Conservation (phyloP, 2,797 vertebrate species). For the Tragopan temminckii region DNA sequence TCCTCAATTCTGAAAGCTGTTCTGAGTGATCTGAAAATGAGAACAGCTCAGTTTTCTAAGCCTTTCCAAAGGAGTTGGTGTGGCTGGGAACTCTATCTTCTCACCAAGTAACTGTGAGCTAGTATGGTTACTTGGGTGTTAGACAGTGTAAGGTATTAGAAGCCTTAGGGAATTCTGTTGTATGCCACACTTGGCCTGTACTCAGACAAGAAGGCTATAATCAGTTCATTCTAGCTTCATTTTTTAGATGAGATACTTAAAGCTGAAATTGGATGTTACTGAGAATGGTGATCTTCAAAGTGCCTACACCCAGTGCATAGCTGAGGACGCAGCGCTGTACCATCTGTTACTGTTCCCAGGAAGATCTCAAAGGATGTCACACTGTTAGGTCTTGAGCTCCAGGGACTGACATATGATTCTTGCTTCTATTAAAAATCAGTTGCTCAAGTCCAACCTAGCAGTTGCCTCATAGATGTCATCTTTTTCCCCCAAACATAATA, state of each 20-base stretch:
- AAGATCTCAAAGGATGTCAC: not conserved
- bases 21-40: not conserved
- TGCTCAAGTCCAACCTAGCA: conserved; percentile 3
- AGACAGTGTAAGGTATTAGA: not conserved
- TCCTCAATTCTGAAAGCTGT: not conserved
- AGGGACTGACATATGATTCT: not conserved
- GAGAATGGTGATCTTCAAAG: not conserved
- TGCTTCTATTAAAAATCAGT: not conserved
- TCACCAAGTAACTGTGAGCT: not conserved
- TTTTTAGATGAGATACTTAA: not conserved
- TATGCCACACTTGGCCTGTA: not conserved
- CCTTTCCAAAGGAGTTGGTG: not conserved
- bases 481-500: not conserved
- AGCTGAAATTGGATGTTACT: not conserved
- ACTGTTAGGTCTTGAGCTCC: not conserved
- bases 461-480: not conserved
- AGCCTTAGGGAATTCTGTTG: not conserved
- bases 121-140: not conserved
- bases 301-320: not conserved
- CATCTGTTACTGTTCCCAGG: not conserved
- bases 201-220: not conserved
- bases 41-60: not conserved
- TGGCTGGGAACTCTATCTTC: not conserved
- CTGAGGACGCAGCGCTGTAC: not conserved
- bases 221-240: not conserved